These are phyloP conservation scores for Halichoeres trimaculatus DNA, from an alignment of 2,113 vertebrate genomes.

Conservation along the genomic window DNA sequence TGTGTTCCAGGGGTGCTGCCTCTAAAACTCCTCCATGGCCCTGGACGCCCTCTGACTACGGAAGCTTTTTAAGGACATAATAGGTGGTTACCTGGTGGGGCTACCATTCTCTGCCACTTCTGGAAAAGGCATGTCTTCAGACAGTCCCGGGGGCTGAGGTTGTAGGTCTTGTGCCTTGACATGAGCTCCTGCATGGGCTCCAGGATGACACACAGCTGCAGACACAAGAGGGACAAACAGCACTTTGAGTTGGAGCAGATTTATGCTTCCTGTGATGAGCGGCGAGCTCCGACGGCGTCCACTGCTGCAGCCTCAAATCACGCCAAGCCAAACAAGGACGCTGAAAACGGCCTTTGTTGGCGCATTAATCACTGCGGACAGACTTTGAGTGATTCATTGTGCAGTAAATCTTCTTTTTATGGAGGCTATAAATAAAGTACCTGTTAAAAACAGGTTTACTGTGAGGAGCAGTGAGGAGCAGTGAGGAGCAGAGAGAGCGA, in stretches of 20 bases:
- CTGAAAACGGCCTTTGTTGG: constrained; percentile 50
- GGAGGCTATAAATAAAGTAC: constrained; percentile 44
- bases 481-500: constrained; percentile 25
- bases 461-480: constrained; percentile 15
- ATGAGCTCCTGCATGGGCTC: constrained; percentile 99
- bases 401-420: constrained; percentile 59
- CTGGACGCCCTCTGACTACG: neutral
- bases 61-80: neutral
- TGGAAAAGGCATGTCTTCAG: constrained; percentile 99
- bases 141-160: constrained; percentile 98
- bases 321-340: constrained; percentile 33
- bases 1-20: no score
- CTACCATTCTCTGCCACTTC: constrained; percentile 99
- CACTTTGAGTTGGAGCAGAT: constrained; percentile 15
- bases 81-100: constrained; percentile 92
- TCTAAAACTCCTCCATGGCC: no score
- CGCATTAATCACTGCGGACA: constrained; percentile 42
- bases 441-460: constrained; percentile 50
- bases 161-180: constrained; percentile 99
- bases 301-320: constrained; percentile 10
- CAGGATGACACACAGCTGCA: constrained; percentile 99
- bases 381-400: constrained; percentile 60
- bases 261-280: constrained; percentile 16
- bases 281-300: neutral
- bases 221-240: constrained; percentile 48